phyloP scores from a whole-genome alignment of 2,888 invertebrate species.

The Poecilus cupreus region DNA sequence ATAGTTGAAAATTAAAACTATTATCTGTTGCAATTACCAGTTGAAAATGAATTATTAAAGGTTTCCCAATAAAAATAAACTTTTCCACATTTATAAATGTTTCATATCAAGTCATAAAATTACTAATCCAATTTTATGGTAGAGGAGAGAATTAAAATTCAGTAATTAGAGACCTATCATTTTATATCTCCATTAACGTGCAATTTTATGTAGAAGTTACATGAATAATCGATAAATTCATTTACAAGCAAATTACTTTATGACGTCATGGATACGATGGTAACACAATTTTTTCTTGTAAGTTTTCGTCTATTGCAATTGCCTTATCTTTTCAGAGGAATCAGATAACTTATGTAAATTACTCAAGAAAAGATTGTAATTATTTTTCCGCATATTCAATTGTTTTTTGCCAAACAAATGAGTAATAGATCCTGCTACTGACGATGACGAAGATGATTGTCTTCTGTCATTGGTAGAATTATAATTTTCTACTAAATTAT shows the following conservation, averaged over 20 bases:
- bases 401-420: background rate
- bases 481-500: no score
- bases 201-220: conserved; percentile 19
- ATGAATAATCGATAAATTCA: conserved; percentile 30
- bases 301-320: background rate
- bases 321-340: background rate
- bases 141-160: conserved; percentile 14
- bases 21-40: background rate
- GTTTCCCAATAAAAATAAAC: background rate
- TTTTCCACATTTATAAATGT: background rate
- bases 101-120: conserved; percentile 6
- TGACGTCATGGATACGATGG: conserved; percentile 7
- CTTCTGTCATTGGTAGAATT: no score
- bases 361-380: background rate
- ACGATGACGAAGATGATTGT: background rate
- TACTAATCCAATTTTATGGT: conserved; percentile 28
- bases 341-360: background rate
- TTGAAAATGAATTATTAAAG: background rate
- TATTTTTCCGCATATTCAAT: background rate
- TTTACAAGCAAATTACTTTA: conserved; percentile 40
- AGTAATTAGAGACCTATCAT: conserved; percentile 35
- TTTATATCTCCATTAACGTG: conserved; percentile 40
- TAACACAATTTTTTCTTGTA: background rate
- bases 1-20: background rate
- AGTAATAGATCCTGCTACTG: background rate